These are phyloP conservation scores for Laterallus jamaicensis DNA, from an alignment of 2,113 vertebrate species.

Conservation along the genomic window DNA sequence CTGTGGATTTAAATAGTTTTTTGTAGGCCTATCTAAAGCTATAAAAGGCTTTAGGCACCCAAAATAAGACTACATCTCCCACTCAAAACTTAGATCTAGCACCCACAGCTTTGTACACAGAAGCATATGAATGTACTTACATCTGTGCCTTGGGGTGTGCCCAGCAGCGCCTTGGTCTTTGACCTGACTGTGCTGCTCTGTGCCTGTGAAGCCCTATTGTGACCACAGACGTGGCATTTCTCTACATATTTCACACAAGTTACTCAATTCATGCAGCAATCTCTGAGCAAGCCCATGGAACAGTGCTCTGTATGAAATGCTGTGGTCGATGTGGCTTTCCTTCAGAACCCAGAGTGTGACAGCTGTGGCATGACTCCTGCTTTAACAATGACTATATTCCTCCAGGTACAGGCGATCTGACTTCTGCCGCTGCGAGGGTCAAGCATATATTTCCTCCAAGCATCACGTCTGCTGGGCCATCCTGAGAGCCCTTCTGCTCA, in stretches of 20 bases:
- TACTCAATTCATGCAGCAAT: background rate
- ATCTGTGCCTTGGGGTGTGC: background rate
- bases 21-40: background rate
- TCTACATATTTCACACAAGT: background rate
- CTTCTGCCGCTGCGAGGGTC: background rate
- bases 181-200: background rate
- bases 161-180: background rate
- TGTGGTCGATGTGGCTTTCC: constrained; percentile 2
- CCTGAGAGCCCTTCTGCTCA: background rate
- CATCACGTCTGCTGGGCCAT: background rate
- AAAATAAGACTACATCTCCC: background rate
- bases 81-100: background rate
- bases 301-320: background rate
- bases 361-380: background rate
- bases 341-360: background rate
- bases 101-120: background rate
- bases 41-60: background rate
- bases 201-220: background rate
- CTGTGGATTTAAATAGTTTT: background rate
- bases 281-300: background rate
- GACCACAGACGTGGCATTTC: constrained; percentile 13
- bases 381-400: background rate
- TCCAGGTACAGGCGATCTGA: background rate
- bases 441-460: background rate
- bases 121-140: background rate